phyloP scores from a whole-genome alignment of 2,888 invertebrate genomes.

The Actias luna region DNA sequence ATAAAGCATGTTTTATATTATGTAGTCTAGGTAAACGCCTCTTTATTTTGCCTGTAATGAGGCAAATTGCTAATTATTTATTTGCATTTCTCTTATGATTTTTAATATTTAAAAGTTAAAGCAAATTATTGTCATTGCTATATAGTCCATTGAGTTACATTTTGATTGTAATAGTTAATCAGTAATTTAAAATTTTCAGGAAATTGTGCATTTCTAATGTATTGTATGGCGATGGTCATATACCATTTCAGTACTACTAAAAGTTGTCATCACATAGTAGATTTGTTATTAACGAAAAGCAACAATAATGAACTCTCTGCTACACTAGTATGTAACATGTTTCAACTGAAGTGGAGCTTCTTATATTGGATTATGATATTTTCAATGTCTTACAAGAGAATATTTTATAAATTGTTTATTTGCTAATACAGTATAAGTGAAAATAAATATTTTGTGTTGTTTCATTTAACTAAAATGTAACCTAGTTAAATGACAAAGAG shows the following conservation, averaged over 20 bases:
- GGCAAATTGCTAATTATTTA: constrained; percentile 78
- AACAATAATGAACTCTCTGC: not conserved
- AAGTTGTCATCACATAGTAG: not conserved
- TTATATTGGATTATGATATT: constrained; percentile 60
- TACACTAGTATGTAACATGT: constrained; percentile 30
- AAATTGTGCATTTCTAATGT: not conserved
- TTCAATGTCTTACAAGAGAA: constrained; percentile 73
- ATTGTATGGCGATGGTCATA: not conserved
- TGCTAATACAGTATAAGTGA: constrained; percentile 85
- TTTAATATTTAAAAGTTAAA: constrained; percentile 62
- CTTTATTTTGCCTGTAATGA: constrained; percentile 61
- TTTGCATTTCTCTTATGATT: constrained; percentile 78
- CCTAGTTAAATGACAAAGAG: not conserved
- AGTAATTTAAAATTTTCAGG: not conserved
- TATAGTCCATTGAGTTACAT: constrained; percentile 44
- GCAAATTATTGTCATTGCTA: constrained; percentile 70
- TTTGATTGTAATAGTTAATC: constrained; percentile 17
- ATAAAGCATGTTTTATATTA: constrained; percentile 80
- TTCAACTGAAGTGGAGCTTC: constrained; percentile 48
- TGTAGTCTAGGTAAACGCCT: constrained; percentile 74
- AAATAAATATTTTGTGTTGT: constrained; percentile 46
- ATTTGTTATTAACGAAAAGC: not conserved
- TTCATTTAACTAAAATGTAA: constrained; percentile 40
- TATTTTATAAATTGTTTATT: constrained; percentile 82
- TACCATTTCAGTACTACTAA: not conserved